These are phyloP conservation scores for Yoshiicerus persimilis DNA, from an alignment of 1,140 invertebrate species.

Conservation along the genomic window DNA sequence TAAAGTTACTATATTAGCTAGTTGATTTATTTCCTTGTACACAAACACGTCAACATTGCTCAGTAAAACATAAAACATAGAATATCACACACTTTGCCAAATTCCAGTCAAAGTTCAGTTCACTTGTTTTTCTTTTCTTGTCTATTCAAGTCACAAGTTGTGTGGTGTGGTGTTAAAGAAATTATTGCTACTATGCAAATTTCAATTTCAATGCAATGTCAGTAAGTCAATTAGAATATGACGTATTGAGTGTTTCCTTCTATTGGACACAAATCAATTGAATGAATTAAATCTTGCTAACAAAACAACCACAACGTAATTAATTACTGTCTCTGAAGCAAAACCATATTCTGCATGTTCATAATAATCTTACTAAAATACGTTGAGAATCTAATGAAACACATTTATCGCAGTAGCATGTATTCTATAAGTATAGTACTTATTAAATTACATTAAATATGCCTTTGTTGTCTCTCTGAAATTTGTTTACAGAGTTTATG, in stretches of 20 bases:
- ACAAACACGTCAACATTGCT: neutral
- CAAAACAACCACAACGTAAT: neutral
- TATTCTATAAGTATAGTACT: too few species aligned
- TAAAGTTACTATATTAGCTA: neutral
- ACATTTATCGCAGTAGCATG: too few species aligned
- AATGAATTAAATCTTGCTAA: neutral
- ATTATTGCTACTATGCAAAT: neutral
- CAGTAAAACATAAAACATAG: neutral
- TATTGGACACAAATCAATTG: neutral
- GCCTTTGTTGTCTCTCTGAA: neutral
- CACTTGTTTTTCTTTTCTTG: too few species aligned
- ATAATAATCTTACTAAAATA: too few species aligned
- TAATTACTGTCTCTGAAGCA: too few species aligned
- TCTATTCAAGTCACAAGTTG: too few species aligned
- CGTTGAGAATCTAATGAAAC: too few species aligned
- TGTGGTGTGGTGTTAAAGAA: neutral
- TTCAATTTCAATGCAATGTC: neutral
- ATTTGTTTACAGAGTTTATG: neutral
- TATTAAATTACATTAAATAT: neutral
- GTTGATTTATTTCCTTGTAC: neutral
- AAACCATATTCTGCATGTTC: too few species aligned
- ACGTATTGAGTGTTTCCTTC: neutral
- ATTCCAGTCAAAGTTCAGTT: too few species aligned
- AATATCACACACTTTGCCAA: neutral
- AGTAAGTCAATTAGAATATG: neutral